Evolutionary conservation across 1,140 invertebrate species (phyloP), one percentile per base, ranked within the genome.

Genomic region (Thaumatotibia leucotreta): DNA sequence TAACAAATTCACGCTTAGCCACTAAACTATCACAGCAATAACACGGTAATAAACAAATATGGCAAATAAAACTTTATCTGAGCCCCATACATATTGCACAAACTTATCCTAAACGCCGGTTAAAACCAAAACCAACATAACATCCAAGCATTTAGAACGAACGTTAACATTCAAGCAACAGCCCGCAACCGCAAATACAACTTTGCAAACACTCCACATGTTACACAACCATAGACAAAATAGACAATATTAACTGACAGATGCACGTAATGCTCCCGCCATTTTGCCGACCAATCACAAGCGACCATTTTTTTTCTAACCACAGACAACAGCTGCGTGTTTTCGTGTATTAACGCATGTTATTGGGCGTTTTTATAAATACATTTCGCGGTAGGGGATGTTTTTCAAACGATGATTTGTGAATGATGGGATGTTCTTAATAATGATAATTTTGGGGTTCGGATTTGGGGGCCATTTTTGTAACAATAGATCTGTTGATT

Each of bases 181-280:
- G 2, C 6, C n/a, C n/a, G n/a, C 23, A 58, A 27, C 52, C 0
- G 52, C 4, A 58, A 6, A 54, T 14, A 58, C 6, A 58, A 58
- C 52, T 58, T 58, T 29, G 52, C 24, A 27, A 27, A n/a, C 11
- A 23, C 24, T 27, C n/a, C 52, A 58, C 24, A 27, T 58, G 52
- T 29, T 58, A 27, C 50, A 6, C 17, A 27, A 27, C 23, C 4
- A 11, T 58, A 58, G 52, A 58, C 52, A 58, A 58, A 31, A 82
- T 76, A 82, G 82, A 84, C 82, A 81, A 84, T 81, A 84, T 82
- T 77, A 78, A 76, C 72, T 87, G 82, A 87, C 84, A 87, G 84
- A 84, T 86, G 83, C 73, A 65, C 65, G 69, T 84, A 86, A 87
- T 87, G 84, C 77, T 79, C 69, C 79, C 77, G 81, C 81, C 80